Evolutionary conservation across 2,888 invertebrate genomes (phyloP).

Genomic region (Minunthozetes semirufus): DNA sequence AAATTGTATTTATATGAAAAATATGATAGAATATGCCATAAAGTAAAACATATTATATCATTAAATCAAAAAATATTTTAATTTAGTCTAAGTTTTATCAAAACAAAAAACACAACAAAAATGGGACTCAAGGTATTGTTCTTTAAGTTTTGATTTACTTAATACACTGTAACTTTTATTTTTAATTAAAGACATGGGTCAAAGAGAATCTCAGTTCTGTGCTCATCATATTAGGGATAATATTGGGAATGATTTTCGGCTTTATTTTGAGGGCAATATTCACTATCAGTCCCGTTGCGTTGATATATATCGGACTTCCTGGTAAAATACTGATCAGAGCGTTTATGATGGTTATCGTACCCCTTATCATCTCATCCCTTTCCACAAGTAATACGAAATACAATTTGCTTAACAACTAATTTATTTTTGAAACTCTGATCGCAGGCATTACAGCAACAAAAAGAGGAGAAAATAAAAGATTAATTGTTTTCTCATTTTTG

Average conservation of each 20-base stretch:
- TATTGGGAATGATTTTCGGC: neutral
- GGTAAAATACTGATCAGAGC: neutral
- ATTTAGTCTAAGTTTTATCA: no score
- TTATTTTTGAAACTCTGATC: neutral
- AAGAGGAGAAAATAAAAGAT: neutral
- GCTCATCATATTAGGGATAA: constrained; percentile 1
- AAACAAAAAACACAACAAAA: no score
- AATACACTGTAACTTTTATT: no score
- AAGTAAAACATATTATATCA: no score
- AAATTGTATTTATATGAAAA: no score
- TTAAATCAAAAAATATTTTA: no score
- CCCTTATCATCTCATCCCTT: neutral
- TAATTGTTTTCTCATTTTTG: constrained; percentile 1
- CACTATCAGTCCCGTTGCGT: neutral
- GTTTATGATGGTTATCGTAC: neutral
- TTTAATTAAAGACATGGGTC: no score
- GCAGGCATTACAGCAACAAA: constrained; percentile 10
- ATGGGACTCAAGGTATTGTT: no score
- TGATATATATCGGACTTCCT: neutral
- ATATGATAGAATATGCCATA: no score
- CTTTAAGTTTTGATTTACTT: no score
- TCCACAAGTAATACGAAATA: neutral
- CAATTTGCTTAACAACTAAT: neutral
- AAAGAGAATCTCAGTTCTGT: neutral
- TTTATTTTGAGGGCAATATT: neutral